Conservation (phyloP, 2,113 vertebrate species). For the Phodopus roborovskii region DNA sequence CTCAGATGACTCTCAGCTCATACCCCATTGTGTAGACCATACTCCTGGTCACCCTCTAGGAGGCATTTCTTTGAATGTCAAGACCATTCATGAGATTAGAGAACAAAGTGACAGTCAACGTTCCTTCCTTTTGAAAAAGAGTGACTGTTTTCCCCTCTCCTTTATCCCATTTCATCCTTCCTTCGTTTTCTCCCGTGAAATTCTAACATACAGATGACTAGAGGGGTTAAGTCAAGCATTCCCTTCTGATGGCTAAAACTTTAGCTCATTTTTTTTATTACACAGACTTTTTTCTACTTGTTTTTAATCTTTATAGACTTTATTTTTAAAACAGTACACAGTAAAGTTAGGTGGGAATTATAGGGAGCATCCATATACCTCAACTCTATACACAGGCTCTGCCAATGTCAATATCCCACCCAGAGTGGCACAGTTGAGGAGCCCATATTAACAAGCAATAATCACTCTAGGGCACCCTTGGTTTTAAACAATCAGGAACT, state of each 20-base stretch:
- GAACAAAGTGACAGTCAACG: background rate
- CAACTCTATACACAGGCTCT: background rate
- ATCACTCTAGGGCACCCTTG: background rate
- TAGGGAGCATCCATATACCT: background rate
- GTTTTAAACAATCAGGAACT: background rate
- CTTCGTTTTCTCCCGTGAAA: background rate
- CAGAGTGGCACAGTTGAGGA: background rate
- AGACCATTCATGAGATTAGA: fast-evolving
- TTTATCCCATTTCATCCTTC: background rate
- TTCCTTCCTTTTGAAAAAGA: background rate
- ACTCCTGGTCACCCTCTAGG: background rate
- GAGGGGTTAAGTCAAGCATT: background rate
- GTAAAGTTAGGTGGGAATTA: background rate
- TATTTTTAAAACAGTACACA: background rate
- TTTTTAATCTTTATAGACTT: background rate
- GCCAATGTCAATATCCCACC: background rate
- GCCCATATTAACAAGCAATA: background rate
- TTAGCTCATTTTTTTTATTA: background rate
- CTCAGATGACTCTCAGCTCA: background rate
- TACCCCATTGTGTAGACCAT: background rate
- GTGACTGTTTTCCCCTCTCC: background rate
- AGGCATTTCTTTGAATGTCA: background rate
- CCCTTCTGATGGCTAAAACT: background rate
- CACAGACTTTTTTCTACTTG: background rate
- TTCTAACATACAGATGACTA: background rate